Evolutionary conservation across 64 coral and sea anemone species (phyloP), one percentile per base, ranked within the genome.

Genomic region (Montipora capricornis): DNA sequence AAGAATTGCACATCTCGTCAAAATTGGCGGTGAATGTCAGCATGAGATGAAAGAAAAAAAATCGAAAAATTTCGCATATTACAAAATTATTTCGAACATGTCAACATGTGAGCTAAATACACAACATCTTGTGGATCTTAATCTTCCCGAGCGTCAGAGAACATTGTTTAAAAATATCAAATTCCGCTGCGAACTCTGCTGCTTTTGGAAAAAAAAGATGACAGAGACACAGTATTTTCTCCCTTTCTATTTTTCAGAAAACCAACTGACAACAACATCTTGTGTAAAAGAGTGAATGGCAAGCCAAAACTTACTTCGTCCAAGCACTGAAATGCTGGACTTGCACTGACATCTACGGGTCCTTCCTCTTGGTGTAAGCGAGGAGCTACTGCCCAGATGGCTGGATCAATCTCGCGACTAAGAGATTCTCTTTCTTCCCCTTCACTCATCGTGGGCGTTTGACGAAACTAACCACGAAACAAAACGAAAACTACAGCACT

Each of bases 241-340:
- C 47, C 0, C 17, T 53, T 0, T 8, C 37, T 5, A 5, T 20
- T 49, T 14, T 13, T 49, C 6, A 17, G 83, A n/a, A 6, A n/a
- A 9, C 17, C 8, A 19, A 48, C 8, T 50, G 4, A 5, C 3
- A 7, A 66, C 26, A 90, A 69, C 49, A 3, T 0, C 77, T 19
- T 11, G 10, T 8, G 0, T 45, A 68, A 50, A 67, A 20, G 13
- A 14, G 53, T 62, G 14, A 49, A 68, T 15, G 13, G 8, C 49
- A n/a, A 47, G 49, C 4, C 16, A 24, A 49, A 26, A 87, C 92
- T 85, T 37, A 99, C 98, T 86, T 99, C 95, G 80, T 99, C 95
- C 14, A 99, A 78, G 77, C 98, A 99, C 68, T 99, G 98, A 94
- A 99, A 99, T 53, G 98, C 98, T 14, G 98, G 98, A 92, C 98